These are phyloP conservation scores for Tortricodes alternella DNA, from an alignment of 2,888 invertebrate species.

Conservation along the genomic window DNA sequence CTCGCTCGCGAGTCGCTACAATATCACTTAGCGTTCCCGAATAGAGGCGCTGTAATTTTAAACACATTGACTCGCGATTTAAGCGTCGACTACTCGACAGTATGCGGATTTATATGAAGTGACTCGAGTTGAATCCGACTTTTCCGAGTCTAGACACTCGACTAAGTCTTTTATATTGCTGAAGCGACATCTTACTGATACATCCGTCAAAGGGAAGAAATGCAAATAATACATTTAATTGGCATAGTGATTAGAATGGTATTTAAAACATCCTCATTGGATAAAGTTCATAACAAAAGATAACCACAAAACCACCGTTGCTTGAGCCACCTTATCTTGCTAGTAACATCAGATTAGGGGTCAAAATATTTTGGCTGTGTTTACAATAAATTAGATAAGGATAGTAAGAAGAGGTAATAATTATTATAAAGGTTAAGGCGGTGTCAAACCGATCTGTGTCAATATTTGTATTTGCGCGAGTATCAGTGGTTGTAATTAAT, in stretches of 20 bases:
- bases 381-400: constrained; percentile 57
- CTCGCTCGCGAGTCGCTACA: too few species aligned
- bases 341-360: constrained; percentile 23
- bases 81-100: too few species aligned
- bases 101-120: too few species aligned
- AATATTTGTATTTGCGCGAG: constrained; percentile 67
- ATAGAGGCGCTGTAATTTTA: too few species aligned
- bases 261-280: constrained; percentile 29
- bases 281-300: constrained; percentile 28
- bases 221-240: constrained; percentile 3
- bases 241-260: constrained; percentile 15
- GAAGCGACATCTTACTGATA: not conserved
- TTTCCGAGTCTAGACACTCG: too few species aligned
- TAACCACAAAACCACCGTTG: constrained; percentile 3
- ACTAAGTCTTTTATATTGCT: not conserved
- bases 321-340: not conserved
- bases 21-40: too few species aligned
- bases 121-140: too few species aligned
- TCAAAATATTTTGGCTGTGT: constrained; percentile 34
- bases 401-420: constrained; percentile 43
- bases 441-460: constrained; percentile 72
- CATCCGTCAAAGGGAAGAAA: not conserved
- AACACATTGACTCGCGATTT: too few species aligned
- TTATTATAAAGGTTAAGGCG: constrained; percentile 71
- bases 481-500: constrained; percentile 44